Evolutionary conservation across 2,797 vertebrate genomes (phyloP).

Genomic region (Spinus pinus): DNA sequence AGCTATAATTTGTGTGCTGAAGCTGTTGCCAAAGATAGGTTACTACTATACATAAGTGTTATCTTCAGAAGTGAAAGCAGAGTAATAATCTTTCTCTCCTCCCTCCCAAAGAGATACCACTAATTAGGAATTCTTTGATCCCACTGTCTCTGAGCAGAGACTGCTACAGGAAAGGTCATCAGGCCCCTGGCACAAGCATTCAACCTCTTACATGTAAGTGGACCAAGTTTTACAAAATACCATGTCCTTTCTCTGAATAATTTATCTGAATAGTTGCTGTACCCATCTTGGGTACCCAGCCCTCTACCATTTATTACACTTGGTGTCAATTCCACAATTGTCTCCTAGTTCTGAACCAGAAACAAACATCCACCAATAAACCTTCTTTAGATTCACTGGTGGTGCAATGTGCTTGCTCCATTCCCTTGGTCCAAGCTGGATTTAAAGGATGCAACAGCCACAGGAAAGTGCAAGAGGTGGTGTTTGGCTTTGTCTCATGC

Average conservation of each 20-base stretch:
- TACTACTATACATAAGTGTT: neutral
- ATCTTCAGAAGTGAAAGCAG: neutral
- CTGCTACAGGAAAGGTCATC: conserved; percentile 1
- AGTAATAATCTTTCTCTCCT: neutral
- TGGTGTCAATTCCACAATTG: neutral
- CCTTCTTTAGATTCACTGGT: neutral
- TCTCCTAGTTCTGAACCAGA: neutral
- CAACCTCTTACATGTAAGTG: neutral
- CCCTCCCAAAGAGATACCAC: neutral
- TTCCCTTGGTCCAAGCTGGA: neutral
- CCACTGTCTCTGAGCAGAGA: neutral
- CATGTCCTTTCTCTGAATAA: neutral
- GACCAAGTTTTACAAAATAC: neutral
- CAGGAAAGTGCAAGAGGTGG: neutral
- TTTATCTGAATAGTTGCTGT: neutral
- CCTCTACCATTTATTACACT: neutral
- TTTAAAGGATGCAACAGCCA: neutral
- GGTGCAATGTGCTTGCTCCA: neutral
- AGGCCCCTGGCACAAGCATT: neutral
- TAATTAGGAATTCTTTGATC: conserved; percentile 58
- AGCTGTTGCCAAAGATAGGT: neutral
- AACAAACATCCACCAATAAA: neutral
- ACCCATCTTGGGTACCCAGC: neutral
- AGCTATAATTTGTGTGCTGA: conserved; percentile 1
- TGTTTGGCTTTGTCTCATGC: neutral